Evolutionary conservation across 2,797 vertebrate species (phyloP), one percentile per base, ranked within the genome.

Genomic region (Cirrhinus mrigala): DNA sequence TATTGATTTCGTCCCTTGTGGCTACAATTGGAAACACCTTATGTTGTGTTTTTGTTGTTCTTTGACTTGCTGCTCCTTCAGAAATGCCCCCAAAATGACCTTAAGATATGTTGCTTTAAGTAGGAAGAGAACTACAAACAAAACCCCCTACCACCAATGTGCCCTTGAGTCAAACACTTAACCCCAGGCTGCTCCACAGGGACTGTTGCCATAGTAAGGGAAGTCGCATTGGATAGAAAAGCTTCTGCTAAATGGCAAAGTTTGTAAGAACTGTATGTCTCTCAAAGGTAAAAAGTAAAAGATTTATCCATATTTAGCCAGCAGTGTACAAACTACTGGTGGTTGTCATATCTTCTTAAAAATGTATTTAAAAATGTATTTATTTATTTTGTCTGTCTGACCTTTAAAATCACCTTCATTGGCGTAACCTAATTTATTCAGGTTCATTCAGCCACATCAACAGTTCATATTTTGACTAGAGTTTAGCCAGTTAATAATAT

Each of bases 1-100:
- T 81, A 68, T 83, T 85, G 48, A 76, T 78, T 83, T 52, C 1
- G n/a, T 86, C 58, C 54, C 64, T 29, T 27, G 56, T 68, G 54
- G 70, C 79, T 60, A 50, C 78, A 71, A 29, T 82, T 82, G 82
- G 70, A 54, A 78, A 71, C n/a, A 76, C 44, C 58, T 80, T 22
- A 64, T 71, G 62, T 84, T 69, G 40, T n/a, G 20, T 27, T 79
- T 71, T 50, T 73, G 46, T 74, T 52, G 50, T n/a, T 81, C 29
- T 6, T n/a, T 40, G 54, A 52, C 40, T 75, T 79, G 40, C 27
- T 58, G 29, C 52, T 48, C 11, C 33, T 87, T 33, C 48, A 83
- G n/a, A 81, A 27, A 71, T 70, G 46, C 81, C 83, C 83, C 66
- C 24, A 50, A 66, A 85, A 85, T 50, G 54, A 88, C 85, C 81